These are phyloP conservation scores for Xylocampa areola DNA, from an alignment of 2,888 invertebrate genomes.

Conservation along the genomic window DNA sequence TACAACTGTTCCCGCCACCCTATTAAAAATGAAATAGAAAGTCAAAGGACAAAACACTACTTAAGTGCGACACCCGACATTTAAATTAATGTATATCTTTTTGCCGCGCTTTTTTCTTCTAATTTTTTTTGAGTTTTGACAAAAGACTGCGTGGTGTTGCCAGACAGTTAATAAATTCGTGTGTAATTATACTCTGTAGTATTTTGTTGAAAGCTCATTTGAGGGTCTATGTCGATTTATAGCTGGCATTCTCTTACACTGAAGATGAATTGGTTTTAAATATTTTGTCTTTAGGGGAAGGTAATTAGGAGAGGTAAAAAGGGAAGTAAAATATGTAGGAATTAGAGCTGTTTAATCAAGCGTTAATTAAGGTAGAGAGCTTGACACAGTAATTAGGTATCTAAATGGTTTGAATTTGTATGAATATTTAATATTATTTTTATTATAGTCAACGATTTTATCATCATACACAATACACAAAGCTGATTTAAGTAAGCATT, in stretches of 20 bases:
- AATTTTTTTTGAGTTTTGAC: constrained; percentile 58
- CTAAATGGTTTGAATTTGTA: not conserved
- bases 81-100: constrained; percentile 79
- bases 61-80: constrained; percentile 75
- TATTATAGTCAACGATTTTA: too few relatives aligned
- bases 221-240: constrained; percentile 78
- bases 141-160: constrained; percentile 62
- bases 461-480: too few relatives aligned
- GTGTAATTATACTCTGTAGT: constrained; percentile 82
- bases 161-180: constrained; percentile 83
- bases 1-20: constrained; percentile 55
- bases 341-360: constrained; percentile 1
- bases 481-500: too few relatives aligned
- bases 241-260: constrained; percentile 59
- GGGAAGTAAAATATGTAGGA: not conserved
- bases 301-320: constrained; percentile 44
- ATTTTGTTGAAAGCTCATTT: constrained; percentile 87
- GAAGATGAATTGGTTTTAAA: constrained; percentile 59
- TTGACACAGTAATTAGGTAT: too few relatives aligned
- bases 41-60: constrained; percentile 76
- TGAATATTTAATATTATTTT: too few relatives aligned
- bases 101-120: constrained; percentile 58
- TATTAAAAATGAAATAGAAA: constrained; percentile 63
- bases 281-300: constrained; percentile 43
- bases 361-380: constrained; percentile 7